A percentile compares a stretch with the other conserved stretches of the same genome.
Conservation (phyloP, 2,113 vertebrate genomes). For the Cepphus grylle region DNA sequence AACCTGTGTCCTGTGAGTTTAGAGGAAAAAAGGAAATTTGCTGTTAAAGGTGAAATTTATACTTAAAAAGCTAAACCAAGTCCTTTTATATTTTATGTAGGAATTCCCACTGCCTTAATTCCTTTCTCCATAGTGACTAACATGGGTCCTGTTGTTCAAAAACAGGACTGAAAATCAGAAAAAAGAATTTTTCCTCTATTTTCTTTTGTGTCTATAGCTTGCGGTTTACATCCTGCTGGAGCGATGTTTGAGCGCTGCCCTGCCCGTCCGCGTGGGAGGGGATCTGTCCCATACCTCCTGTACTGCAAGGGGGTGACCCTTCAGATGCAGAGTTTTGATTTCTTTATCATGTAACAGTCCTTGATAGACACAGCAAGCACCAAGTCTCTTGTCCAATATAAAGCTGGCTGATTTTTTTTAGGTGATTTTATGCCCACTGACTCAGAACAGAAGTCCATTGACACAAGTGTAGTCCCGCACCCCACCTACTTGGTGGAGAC, state of each 20-base stretch:
- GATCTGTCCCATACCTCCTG: background rate
- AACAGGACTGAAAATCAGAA: background rate
- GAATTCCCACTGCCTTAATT: background rate
- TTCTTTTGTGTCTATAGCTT: background rate
- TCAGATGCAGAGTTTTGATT: background rate
- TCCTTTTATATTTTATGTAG: background rate
- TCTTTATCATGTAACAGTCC: background rate
- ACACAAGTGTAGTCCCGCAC: background rate
- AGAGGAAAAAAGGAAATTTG: background rate
- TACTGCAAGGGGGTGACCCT: background rate
- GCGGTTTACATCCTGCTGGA: background rate
- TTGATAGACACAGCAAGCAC: background rate
- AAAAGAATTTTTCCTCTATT: background rate
- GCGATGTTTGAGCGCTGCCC: rapidly evolving
- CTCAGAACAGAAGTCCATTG: background rate
- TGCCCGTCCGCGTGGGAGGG: background rate
- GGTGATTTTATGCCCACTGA: background rate
- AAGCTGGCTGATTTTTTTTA: background rate
- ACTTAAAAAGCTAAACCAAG: background rate
- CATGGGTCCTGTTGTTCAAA: background rate
- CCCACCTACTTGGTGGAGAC: background rate
- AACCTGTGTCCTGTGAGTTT: background rate
- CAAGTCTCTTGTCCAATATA: background rate
- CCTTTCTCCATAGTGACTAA: background rate
- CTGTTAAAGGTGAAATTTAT: background rate